phyloP scores from a whole-genome alignment of 2,113 vertebrate genomes.

The Petromus typicus region DNA sequence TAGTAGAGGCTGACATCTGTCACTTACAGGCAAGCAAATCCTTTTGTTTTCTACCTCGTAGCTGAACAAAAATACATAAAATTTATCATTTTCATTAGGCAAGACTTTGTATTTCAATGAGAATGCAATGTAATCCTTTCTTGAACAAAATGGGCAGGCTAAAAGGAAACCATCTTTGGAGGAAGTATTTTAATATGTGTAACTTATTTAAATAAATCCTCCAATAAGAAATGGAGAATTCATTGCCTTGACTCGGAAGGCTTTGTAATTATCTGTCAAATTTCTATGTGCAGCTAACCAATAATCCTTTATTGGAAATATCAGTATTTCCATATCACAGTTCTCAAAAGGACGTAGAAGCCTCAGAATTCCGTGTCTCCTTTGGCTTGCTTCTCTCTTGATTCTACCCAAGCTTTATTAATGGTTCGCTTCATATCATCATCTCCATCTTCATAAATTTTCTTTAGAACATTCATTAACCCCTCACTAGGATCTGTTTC shows the following conservation, averaged over 20 bases:
- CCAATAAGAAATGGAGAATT: constrained; percentile 84
- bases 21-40: constrained; percentile 26
- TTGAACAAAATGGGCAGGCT: constrained; percentile 51
- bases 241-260: constrained; percentile 81
- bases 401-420: constrained; percentile 99
- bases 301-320: constrained; percentile 82
- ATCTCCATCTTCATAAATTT: constrained; percentile 97
- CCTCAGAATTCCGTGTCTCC: constrained; percentile 93
- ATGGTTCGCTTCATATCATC: constrained; percentile 99
- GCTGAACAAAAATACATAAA: constrained; percentile 55
- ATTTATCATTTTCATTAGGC: constrained; percentile 39
- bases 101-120: constrained; percentile 34
- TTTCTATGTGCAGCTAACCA: constrained; percentile 79
- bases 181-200: constrained; percentile 75
- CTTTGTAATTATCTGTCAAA: constrained; percentile 75
- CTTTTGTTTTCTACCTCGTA: constrained; percentile 5
- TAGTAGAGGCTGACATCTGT: neutral
- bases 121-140: constrained; percentile 11
- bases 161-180: constrained; percentile 59
- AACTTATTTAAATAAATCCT: constrained; percentile 87
- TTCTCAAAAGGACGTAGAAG: constrained; percentile 47
- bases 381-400: constrained; percentile 95
- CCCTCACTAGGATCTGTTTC: constrained; percentile 95
- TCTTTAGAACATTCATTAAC: constrained; percentile 97
- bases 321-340: constrained; percentile 73